Evolutionary conservation across 2,113 vertebrate species (phyloP).

Genomic region (Heterochromis multidens): DNA sequence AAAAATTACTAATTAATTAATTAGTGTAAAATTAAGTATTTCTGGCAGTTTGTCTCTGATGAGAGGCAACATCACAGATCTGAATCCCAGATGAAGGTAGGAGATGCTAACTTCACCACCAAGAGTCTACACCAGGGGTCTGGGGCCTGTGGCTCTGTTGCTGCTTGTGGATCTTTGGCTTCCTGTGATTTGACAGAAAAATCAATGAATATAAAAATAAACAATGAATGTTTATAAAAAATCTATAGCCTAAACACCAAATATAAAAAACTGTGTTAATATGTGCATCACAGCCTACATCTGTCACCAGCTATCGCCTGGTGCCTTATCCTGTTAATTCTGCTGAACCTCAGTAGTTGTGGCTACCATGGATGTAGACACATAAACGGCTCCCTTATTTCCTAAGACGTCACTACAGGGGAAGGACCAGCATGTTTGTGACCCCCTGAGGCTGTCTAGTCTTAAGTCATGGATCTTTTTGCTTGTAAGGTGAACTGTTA

Average conservation of each 20-base stretch:
- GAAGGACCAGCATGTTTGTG: not conserved
- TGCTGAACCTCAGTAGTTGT: not conserved
- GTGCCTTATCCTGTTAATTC: not conserved
- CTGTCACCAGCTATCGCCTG: not conserved
- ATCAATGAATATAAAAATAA: not conserved
- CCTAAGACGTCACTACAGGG: not conserved
- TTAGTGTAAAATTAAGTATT: not conserved
- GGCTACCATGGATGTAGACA: not conserved
- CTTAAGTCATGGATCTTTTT: not conserved
- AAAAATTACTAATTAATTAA: not conserved
- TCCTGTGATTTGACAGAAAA: not conserved
- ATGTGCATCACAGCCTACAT: too few relatives aligned
- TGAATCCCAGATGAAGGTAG: not conserved
- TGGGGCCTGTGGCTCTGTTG: not conserved
- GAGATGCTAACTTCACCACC: not conserved
- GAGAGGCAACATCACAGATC: not conserved
- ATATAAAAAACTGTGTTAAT: not conserved
- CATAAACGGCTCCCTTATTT: not conserved
- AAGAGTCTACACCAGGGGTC: not conserved
- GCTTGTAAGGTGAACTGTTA: not conserved
- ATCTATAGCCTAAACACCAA: too few relatives aligned
- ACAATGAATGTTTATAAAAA: not conserved
- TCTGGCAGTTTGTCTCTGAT: not conserved
- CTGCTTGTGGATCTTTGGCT: too few relatives aligned
- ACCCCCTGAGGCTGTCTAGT: not conserved